These are phyloP conservation scores for Nesidiocoris tenuis DNA, from an alignment of 2,888 invertebrate genomes.

Conservation along the genomic window DNA sequence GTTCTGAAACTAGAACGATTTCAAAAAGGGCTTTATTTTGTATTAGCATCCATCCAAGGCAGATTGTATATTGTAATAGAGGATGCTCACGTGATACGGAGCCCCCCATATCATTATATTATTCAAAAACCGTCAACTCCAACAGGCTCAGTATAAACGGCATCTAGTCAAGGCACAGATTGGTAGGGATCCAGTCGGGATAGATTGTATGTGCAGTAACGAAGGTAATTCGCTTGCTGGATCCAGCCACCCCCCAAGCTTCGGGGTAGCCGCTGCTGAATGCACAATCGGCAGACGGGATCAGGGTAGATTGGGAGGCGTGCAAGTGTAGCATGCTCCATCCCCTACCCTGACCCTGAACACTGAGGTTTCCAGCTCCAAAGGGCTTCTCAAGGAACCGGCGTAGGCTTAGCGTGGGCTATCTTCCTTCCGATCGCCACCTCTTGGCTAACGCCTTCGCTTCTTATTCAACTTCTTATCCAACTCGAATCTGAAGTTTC, in stretches of 20 bases:
- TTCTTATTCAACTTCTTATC: constrained; percentile 31
- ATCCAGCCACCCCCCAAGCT: background rate
- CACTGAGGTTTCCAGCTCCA: background rate
- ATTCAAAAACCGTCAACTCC: background rate
- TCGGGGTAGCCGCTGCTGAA: constrained; percentile 12
- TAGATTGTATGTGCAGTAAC: constrained; percentile 28
- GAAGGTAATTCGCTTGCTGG: constrained; percentile 26
- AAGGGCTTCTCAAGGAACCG: background rate
- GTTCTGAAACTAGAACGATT: no score
- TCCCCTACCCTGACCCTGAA: background rate
- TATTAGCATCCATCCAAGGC: no score
- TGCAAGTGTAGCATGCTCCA: background rate
- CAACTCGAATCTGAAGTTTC: constrained; percentile 11
- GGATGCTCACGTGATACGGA: no score
- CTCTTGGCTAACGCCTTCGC: constrained; percentile 25
- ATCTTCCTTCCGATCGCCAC: constrained; percentile 22
- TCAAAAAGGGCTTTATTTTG: no score
- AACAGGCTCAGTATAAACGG: background rate
- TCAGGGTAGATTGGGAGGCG: constrained; percentile 25
- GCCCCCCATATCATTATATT: background rate
- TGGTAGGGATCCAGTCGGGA: background rate
- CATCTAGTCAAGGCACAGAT: background rate
- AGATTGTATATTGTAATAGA: no score
- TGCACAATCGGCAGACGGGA: constrained; percentile 22
- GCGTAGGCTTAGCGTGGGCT: constrained; percentile 4